Evolutionary conservation across 2,113 vertebrate species (phyloP).

Genomic region (Turdus rufiventris): DNA sequence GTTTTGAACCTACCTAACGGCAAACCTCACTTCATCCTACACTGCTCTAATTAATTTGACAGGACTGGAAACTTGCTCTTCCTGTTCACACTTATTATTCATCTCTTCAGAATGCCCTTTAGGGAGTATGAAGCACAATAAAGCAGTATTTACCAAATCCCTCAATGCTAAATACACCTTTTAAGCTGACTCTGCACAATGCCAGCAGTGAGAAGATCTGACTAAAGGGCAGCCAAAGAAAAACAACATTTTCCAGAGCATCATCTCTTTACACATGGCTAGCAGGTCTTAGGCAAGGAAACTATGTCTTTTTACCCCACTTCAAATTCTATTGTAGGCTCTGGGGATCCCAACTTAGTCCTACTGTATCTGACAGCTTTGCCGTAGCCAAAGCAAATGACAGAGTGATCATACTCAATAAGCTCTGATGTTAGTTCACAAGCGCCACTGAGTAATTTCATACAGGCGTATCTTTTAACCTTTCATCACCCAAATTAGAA

Average conservation of each 20-base stretch:
- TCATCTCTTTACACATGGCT: slow-evolving; percentile 30
- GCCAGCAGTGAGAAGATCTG: slow-evolving; percentile 40
- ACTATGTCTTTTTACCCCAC: neutral
- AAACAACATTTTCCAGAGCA: slow-evolving; percentile 59
- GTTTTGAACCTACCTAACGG: slow-evolving; percentile 58
- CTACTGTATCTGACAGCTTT: slow-evolving; percentile 47
- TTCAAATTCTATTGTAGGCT: slow-evolving; percentile 10
- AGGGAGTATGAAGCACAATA: slow-evolving; percentile 44
- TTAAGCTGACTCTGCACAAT: slow-evolving; percentile 56
- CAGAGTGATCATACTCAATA: slow-evolving; percentile 39
- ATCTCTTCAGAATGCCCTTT: slow-evolving; percentile 68
- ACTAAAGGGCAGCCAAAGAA: slow-evolving; percentile 63
- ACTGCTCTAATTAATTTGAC: slow-evolving; percentile 73
- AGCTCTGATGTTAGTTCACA: slow-evolving; percentile 14
- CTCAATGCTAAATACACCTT: slow-evolving; percentile 63
- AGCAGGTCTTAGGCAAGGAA: slow-evolving; percentile 32
- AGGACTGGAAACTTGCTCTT: slow-evolving; percentile 72
- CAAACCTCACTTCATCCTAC: slow-evolving; percentile 63
- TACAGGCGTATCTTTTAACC: slow-evolving; percentile 43
- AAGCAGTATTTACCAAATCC: slow-evolving; percentile 60
- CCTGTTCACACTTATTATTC: slow-evolving; percentile 71
- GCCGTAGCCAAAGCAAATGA: slow-evolving; percentile 52
- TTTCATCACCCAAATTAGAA: slow-evolving; percentile 56
- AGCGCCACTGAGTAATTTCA: slow-evolving; percentile 25
- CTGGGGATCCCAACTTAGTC: slow-evolving; percentile 1